Conservation (phyloP, 2,113 vertebrate species). For the Ptilonorhynchus violaceus region DNA sequence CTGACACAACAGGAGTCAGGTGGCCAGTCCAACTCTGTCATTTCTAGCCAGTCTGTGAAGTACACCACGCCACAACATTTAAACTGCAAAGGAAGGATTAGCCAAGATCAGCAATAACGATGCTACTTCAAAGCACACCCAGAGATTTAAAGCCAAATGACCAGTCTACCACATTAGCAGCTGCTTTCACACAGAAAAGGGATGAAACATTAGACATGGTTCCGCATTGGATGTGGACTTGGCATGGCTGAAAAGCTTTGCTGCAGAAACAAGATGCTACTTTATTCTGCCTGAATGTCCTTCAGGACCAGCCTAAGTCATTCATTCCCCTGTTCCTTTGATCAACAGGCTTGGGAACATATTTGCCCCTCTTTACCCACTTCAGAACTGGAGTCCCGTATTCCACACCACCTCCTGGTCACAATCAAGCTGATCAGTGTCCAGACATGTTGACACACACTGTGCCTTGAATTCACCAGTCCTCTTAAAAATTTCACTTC, state of each 20-base stretch:
- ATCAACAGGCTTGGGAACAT: not conserved
- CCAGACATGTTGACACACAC: not conserved
- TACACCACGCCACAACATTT: slow-evolving; percentile 97
- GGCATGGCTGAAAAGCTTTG: not conserved
- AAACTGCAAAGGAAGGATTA: slow-evolving; percentile 80
- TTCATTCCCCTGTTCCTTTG: not conserved
- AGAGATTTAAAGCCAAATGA: not conserved
- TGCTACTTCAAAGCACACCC: not conserved
- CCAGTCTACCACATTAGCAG: not conserved
- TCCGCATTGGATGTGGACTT: not conserved
- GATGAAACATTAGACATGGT: not conserved
- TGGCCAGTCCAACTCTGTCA: slow-evolving; percentile 98
- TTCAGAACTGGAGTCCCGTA: not conserved
- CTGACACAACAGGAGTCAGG: slow-evolving; percentile 95
- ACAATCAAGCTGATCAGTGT: not conserved
- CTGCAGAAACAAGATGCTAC: not conserved
- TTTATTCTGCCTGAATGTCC: not conserved
- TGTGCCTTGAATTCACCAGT: not conserved
- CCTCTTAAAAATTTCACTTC: not conserved
- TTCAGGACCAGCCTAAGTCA: not conserved
- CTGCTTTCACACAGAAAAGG: not conserved
- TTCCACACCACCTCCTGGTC: not conserved
- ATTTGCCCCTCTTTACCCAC: rapidly evolving
- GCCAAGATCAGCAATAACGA: slow-evolving; percentile 32
- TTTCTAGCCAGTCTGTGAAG: slow-evolving; percentile 98